These are phyloP conservation scores for Meloidogyne floridensis DNA, from an alignment of 1,140 invertebrate genomes.

Conservation along the genomic window DNA sequence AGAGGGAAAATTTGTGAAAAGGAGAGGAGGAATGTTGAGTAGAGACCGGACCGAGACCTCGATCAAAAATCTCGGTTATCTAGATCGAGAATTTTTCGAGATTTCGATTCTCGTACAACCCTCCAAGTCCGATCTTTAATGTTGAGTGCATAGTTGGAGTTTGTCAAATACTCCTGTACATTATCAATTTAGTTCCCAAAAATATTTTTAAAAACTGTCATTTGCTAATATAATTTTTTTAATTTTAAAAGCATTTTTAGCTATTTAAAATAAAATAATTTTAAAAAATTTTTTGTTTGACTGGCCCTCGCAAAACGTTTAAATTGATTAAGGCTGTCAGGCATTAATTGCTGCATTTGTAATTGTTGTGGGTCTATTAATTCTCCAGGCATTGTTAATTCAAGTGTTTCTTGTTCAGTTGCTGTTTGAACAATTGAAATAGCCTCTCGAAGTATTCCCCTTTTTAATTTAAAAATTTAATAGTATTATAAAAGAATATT, in stretches of 20 bases:
- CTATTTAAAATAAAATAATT: neutral
- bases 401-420: constrained; percentile 23
- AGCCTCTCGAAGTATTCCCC: constrained; percentile 19
- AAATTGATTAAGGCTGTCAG: neutral
- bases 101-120: too few relatives aligned
- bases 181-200: too few relatives aligned
- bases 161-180: too few relatives aligned
- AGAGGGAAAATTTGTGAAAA: neutral
- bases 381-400: too few relatives aligned
- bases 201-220: too few relatives aligned
- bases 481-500: neutral
- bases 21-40: too few relatives aligned
- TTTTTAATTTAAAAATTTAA: neutral
- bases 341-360: neutral
- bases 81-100: too few relatives aligned
- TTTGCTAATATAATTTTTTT: too few relatives aligned
- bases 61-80: too few relatives aligned
- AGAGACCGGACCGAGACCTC: too few relatives aligned
- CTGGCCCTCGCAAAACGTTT: constrained; percentile 17
- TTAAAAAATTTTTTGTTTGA: neutral
- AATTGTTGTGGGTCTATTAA: neutral
- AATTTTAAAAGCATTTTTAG: neutral
- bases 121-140: too few relatives aligned
- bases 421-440: constrained; percentile 21
- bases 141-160: too few relatives aligned